Evolutionary conservation across 2,888 invertebrate species (phyloP).

Genomic region (Eilema caniola): DNA sequence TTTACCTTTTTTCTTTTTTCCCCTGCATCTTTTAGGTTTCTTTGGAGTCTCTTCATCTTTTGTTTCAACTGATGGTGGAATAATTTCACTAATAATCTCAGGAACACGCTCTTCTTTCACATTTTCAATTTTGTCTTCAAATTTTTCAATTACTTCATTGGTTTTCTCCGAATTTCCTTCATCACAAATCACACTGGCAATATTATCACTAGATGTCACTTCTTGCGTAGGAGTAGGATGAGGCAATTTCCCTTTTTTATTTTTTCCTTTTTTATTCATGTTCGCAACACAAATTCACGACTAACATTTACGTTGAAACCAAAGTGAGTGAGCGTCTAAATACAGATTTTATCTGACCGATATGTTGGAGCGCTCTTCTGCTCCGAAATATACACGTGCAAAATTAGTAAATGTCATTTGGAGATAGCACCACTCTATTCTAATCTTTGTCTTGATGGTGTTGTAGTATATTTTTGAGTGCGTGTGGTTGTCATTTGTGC

Average conservation of each 20-base stretch:
- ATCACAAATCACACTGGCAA: slow-evolving; percentile 27
- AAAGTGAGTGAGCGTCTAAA: slow-evolving; percentile 72
- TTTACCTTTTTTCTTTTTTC: slow-evolving; percentile 75
- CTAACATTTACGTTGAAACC: slow-evolving; percentile 48
- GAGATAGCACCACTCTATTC: slow-evolving; percentile 5
- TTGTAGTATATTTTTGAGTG: slow-evolving; percentile 34
- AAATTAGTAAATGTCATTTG: slow-evolving; percentile 76
- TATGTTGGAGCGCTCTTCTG: slow-evolving; percentile 73
- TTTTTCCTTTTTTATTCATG: slow-evolving; percentile 80
- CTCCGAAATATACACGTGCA: slow-evolving; percentile 70
- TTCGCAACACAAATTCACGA: slow-evolving; percentile 44
- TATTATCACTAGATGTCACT: slow-evolving; percentile 28
- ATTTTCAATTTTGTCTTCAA: slow-evolving; percentile 38
- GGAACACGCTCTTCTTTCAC: slow-evolving; percentile 46
- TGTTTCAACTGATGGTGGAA: slow-evolving; percentile 37
- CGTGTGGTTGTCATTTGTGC: slow-evolving; percentile 45
- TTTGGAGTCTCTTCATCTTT: slow-evolving; percentile 67
- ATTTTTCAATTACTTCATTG: slow-evolving; percentile 49
- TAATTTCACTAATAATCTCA: slow-evolving; percentile 54
- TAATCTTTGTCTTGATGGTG: slow-evolving; percentile 25
- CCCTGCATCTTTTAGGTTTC: slow-evolving; percentile 81
- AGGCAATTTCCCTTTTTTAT: slow-evolving; percentile 70
- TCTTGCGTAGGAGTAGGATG: slow-evolving; percentile 54
- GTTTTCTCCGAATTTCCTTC: slow-evolving; percentile 27
- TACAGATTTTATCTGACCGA: slow-evolving; percentile 77